Percentiles rank a stretch among this genome's conserved stretches.
phyloP scores from a whole-genome alignment of 1,140 invertebrate species.

The Pachyrhynchus sulphureomaculatus region DNA sequence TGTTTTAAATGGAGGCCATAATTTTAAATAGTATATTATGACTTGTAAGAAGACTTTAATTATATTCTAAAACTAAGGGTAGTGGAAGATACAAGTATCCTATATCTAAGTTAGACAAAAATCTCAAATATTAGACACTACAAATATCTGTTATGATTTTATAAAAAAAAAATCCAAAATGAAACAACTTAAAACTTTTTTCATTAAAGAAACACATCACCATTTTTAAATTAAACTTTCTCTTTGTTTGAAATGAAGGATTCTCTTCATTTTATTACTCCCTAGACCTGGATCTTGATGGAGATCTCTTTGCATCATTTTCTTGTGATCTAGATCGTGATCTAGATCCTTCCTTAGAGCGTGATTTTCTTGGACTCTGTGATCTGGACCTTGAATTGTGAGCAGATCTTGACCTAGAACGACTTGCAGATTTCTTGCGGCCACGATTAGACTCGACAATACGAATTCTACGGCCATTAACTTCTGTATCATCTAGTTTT shows the following conservation, averaged over 20 bases:
- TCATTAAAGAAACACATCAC: background rate
- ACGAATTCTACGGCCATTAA: conserved; percentile 35
- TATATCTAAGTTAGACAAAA: too few species aligned
- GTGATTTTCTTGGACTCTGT: conserved; percentile 63
- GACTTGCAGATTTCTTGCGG: conserved; percentile 65
- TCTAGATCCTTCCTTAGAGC: conserved; percentile 65
- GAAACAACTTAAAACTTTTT: background rate
- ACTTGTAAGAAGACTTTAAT: too few species aligned
- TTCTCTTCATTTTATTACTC: background rate
- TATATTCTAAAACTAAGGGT: too few species aligned
- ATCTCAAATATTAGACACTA: background rate
- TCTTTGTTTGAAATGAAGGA: background rate
- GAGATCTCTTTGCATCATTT: conserved; percentile 35
- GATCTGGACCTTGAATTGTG: conserved; percentile 60
- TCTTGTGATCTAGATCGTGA: conserved; percentile 67
- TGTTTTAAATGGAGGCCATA: too few species aligned
- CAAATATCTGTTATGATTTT: background rate
- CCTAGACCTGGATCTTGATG: conserved; percentile 25
- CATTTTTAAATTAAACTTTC: background rate
- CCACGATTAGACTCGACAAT: conserved; percentile 62
- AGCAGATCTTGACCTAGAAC: conserved; percentile 66
- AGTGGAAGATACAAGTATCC: too few species aligned
- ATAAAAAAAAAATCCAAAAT: background rate
- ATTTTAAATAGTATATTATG: too few species aligned
- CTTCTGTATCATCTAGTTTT: conserved; percentile 73